Base-by-base conservation (phyloP, 2,797 vertebrate genomes). In the Lepilemur ruficaudatus region DNA sequence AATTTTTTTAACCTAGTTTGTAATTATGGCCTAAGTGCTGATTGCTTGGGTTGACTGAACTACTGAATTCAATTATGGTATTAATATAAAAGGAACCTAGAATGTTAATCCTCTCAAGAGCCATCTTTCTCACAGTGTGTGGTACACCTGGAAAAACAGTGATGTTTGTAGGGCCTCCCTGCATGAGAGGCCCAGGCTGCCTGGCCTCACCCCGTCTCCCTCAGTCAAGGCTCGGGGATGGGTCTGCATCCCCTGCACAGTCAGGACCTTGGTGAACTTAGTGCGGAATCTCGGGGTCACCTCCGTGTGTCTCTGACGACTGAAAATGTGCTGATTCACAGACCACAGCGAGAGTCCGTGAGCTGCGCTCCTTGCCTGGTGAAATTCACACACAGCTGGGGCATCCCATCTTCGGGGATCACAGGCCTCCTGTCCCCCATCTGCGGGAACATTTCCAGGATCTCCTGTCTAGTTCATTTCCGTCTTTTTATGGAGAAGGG, bases 61-160 rank as follows among this genome's bases (percentile, higher is more conserved):
- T 23, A 25, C 1, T 61, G 43, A 15, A 9, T 78, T 69, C 23
- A 28, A 0, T 70, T 83, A 32, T 5, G n/a, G 2, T 28, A 50
- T 61, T 63, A 52, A 12, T 2, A 4, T 13, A 2, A 14, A 20
- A 46, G 78, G 52, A 55, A 20, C 5, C 2, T 14, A 20, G 38
- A 11, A 50, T 15, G 7, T 30, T 30, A 35, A 15, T 79, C 11
- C 50, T 48, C 28, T 41, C 1, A 32, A 67, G 48, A 80, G 32
- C 20, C 4, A 0, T 50, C 20, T 72, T 7, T 73, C 41, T 35
- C 72, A 5, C 50, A 5, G 2, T 28, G 75, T 65, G 32, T 17
- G 9, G n/a, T 0, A 3, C 28, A 8, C 10, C 0, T 8, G 41
- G 41, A 41, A n/a, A 32, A 38, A 10, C 5, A 2, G 2, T 3